Base-by-base conservation (phyloP, 2,113 vertebrate species). In the Trachemys scripta region DNA sequence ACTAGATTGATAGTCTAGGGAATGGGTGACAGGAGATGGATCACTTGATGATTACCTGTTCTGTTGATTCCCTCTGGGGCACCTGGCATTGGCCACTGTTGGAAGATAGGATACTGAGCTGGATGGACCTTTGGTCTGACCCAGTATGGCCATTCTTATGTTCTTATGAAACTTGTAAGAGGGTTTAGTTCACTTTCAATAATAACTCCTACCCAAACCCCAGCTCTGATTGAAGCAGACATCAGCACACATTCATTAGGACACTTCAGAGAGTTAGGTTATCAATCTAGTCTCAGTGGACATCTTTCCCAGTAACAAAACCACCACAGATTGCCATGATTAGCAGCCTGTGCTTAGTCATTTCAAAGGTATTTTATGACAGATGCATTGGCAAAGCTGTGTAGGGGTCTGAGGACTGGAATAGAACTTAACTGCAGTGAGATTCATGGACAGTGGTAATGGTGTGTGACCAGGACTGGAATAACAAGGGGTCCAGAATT, bases 291-390 rank as follows among this genome's bases (percentile, higher is more conserved):
- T 76, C n/a, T 87, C 38, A 69, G 2, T 50, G 0, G 11, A 29
- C 42, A 10, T 24, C 72, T 65, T 53, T 19, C n/a, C 65, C 3
- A 13, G 0, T 0, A 4, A 11, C 1, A 49, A 3, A 79, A 1
- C 3, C 54, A 2, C 10, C 2, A 0, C 25, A 0, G 8, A n/a
- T 10, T 19, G 12, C 24, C 31, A 31, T 1, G 0, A 3, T 1
- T 19, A 53, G 57, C 16, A 20, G 4, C 13, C 76, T 3, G 80
- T 2, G 65, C 42, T 0, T 25, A 10, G 85, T 2, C 1, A 0
- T 0, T 0, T 0, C 38, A 14, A 53, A 8, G 17, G 3, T 0
- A 0, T 0, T 25, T 29, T 29, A 1, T 4, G 45, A 53, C 83
- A 42, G 51, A 7, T 1, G 1, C 0, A 59, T 6, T 50, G 78